Evolutionary conservation across 2,888 invertebrate genomes (phyloP).

Genomic region (Caenorhabditis sp.): DNA sequence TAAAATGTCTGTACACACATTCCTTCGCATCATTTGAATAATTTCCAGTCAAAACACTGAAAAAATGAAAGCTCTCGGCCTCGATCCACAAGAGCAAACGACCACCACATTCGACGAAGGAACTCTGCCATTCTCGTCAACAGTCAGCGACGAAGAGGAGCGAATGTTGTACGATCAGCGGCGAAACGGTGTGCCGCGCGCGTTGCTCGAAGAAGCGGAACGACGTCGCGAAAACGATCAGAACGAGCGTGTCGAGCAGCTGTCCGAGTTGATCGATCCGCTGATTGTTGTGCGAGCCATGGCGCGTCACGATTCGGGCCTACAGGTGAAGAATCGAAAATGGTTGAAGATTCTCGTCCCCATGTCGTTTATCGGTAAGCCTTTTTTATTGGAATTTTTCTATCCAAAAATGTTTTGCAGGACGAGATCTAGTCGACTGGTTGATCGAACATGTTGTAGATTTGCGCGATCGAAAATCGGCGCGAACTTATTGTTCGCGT

Average conservation of each 20-base stretch:
- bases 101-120: conserved; percentile 50
- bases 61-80: conserved; percentile 35
- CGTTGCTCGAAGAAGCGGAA: conserved; percentile 40
- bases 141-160: conserved; percentile 51
- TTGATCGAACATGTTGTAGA: conserved; percentile 62
- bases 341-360: conserved; percentile 99
- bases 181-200: conserved; percentile 48
- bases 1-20: background rate
- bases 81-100: conserved; percentile 42
- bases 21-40: background rate
- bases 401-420: too few relatives aligned
- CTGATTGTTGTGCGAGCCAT: conserved; percentile 83
- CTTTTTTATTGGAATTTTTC: background rate
- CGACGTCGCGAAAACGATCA: conserved; percentile 45
- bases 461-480: conserved; percentile 55
- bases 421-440: conserved; percentile 65
- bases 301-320: conserved; percentile 92
- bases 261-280: conserved; percentile 44
- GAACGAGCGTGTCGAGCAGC: conserved; percentile 34
- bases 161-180: conserved; percentile 51
- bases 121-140: conserved; percentile 39
- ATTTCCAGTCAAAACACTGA: conserved; percentile 45
- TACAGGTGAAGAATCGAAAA: conserved; percentile 95
- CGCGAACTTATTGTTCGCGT: conserved; percentile 49
- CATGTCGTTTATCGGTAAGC: conserved; percentile 89